Evolutionary conservation across 2,797 vertebrate genomes (phyloP), one percentile per base, ranked within the genome.

Genomic region (Orestias chungarensis): DNA sequence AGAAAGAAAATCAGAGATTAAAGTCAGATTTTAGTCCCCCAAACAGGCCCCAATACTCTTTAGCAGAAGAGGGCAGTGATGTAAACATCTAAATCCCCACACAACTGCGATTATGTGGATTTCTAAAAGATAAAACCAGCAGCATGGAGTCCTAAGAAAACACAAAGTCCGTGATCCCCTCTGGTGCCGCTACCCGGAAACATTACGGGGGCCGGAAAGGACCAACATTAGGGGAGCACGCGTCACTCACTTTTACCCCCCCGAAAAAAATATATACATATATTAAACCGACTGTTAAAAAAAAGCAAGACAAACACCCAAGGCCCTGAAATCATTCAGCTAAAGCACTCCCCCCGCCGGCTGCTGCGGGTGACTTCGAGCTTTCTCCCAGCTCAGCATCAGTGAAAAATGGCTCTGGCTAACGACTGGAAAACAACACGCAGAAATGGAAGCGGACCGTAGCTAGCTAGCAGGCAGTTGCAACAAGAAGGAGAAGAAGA

Each of bases 241-340:
- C 95, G 95, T 95, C 94, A 95, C 91, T 92, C 88, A 90, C 88
- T 93, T 90, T 93, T 91, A 88, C 88, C 87, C n/a, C n/a, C n/a
- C n/a, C 87, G 86, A 93, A 93, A 92, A 91, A 25, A 57, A 31
- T 5, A 57, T 9, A 57, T n/a, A 61, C n/a, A 49, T 49, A 50
- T 90, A 90, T 89, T 84, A 86, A n/a, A n/a, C n/a, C n/a, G n/a
- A n/a, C n/a, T n/a, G n/a, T n/a, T n/a, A n/a, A n/a, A n/a, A n/a
- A n/a, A n/a, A n/a, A n/a, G n/a, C n/a, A n/a, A n/a, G n/a, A n/a
- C n/a, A n/a, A n/a, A n/a, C n/a, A n/a, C n/a, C n/a, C n/a, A n/a
- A n/a, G n/a, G n/a, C 84, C 89, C 88, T 88, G 75, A 89, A 87
- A 89, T 87, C 64, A 71, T 62, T 68, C 29, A 11, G 44, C 54